Evolutionary conservation across 2,888 invertebrate species (phyloP).

Genomic region (Bruchidius siliquastri): DNA sequence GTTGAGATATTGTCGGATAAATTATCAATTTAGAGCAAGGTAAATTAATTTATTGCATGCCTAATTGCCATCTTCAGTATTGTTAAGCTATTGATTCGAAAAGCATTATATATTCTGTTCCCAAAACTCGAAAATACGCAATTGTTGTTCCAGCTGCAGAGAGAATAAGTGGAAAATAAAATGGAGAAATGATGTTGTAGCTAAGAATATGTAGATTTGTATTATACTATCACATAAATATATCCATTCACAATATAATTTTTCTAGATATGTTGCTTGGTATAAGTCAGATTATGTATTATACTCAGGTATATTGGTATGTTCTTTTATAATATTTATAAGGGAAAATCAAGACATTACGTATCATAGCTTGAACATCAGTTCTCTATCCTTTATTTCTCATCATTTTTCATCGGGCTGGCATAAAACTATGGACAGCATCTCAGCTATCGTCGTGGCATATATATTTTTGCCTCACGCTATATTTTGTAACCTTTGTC

Average conservation of each 20-base stretch:
- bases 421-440: not conserved
- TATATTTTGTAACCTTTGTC: not conserved
- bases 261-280: too few species aligned
- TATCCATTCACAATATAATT: too few species aligned
- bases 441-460: not conserved
- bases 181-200: not conserved
- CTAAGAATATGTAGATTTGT: not conserved
- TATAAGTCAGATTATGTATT: too few species aligned
- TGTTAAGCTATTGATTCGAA: not conserved
- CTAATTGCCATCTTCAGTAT: not conserved
- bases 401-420: not conserved
- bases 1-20: not conserved
- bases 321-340: too few species aligned
- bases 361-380: not conserved
- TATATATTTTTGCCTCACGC: not conserved
- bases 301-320: too few species aligned
- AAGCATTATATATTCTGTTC: not conserved
- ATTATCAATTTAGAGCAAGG: not conserved
- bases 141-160: not conserved
- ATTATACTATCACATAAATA: too few species aligned
- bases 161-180: not conserved
- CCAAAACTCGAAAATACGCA: not conserved
- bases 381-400: not conserved
- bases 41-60: not conserved
- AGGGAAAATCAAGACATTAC: too few species aligned